A percentile compares a stretch with the other conserved stretches of the same genome.
Conservation (phyloP, 2,113 vertebrate species). For the Nothoprocta pentlandii region DNA sequence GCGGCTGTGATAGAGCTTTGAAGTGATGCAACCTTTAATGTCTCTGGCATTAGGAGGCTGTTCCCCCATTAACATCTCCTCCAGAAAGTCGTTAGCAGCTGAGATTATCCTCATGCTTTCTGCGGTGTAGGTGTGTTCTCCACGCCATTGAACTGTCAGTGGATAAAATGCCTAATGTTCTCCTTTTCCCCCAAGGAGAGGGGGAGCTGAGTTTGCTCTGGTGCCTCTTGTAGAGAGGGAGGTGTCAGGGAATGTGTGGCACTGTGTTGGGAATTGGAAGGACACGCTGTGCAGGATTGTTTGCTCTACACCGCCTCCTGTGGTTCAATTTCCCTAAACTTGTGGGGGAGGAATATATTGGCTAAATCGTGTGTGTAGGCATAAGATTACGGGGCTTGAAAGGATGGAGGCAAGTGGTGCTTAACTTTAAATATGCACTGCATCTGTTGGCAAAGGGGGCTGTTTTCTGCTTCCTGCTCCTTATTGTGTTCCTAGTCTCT, state of each 20-base stretch:
- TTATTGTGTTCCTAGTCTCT: not conserved
- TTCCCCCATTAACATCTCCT: not conserved
- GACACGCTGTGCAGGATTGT: slow-evolving; percentile 16
- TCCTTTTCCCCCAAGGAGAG: not conserved
- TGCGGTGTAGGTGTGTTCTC: slow-evolving; percentile 40
- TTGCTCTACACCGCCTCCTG: slow-evolving; percentile 53
- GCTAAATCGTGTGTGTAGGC: slow-evolving; percentile 28
- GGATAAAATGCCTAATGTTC: not conserved
- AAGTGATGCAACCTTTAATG: not conserved
- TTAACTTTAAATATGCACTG: not conserved
- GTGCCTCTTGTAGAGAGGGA: not conserved
- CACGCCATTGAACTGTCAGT: not conserved
- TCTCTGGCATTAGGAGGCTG: not conserved
- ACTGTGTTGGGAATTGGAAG: slow-evolving; percentile 11
- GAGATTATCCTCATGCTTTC: slow-evolving; percentile 41
- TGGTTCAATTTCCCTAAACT: not conserved
- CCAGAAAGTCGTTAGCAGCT: not conserved
- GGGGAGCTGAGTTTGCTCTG: not conserved
- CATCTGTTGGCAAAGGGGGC: not conserved
- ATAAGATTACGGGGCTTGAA: not conserved
- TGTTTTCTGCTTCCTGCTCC: not conserved
- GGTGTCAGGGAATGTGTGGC: not conserved
- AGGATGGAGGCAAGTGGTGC: slow-evolving; percentile 5
- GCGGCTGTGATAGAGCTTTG: not conserved
- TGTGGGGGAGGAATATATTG: slow-evolving; percentile 49